These are phyloP conservation scores for Rutilus rutilus DNA, from an alignment of 2,113 vertebrate genomes.

Conservation along the genomic window DNA sequence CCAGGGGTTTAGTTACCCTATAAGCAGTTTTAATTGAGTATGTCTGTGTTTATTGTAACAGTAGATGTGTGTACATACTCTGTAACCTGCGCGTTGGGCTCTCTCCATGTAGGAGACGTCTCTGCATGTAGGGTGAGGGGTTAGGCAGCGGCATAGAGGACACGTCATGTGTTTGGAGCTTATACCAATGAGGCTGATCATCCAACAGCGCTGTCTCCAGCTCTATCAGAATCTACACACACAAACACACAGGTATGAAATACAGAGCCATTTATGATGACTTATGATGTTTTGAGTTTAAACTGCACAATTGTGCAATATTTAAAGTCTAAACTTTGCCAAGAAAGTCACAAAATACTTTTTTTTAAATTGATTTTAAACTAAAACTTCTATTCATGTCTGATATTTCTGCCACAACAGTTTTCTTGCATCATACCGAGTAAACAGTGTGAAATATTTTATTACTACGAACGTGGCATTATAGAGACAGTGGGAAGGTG, in stretches of 20 bases:
- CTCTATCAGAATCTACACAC: conserved; percentile 89
- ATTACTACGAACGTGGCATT: neutral
- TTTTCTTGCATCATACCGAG: neutral
- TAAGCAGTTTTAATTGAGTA: neutral
- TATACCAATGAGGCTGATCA: conserved; percentile 97
- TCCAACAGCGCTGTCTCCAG: conserved; percentile 93
- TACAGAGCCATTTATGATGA: neutral
- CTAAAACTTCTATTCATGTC: neutral
- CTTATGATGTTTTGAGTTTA: neutral
- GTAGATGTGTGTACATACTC: conserved; percentile 77
- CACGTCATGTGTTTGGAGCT: conserved; percentile 90
- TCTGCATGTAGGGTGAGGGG: conserved; percentile 87
- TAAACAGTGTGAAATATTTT: neutral
- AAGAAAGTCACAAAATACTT: neutral
- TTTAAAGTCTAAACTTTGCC: neutral
- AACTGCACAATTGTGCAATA: neutral
- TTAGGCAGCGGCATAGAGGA: conserved; percentile 89
- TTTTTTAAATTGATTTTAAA: neutral
- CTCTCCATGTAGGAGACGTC: conserved; percentile 85
- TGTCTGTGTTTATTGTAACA: conserved; percentile 19
- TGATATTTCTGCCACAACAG: neutral
- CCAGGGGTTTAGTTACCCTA: no score
- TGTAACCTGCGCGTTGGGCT: conserved; percentile 87
- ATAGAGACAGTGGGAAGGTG: neutral
- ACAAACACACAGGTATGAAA: conserved; percentile 1